Percentiles rank a stretch among this genome's conserved stretches.
These are phyloP conservation scores for Alligator sinensis DNA, from an alignment of 2,113 vertebrate species.

Conservation along the genomic window DNA sequence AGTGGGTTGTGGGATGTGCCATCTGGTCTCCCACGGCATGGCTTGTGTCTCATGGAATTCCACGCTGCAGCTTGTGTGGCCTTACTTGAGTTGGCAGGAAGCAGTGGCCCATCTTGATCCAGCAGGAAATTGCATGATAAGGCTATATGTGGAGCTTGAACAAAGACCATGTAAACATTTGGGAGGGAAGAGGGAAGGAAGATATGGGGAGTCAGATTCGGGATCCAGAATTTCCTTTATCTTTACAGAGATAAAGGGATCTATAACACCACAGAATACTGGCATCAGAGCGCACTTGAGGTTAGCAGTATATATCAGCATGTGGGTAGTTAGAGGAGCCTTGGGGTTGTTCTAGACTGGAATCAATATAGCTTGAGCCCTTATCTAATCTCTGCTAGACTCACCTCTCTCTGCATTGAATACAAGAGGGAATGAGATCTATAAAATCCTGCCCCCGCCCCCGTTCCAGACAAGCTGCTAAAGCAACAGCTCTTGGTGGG, in stretches of 20 bases:
- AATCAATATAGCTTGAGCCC: neutral
- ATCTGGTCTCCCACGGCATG: too few species aligned
- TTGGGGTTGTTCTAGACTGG: neutral
- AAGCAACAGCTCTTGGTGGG: neutral
- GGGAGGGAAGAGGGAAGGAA: neutral
- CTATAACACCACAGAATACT: too few species aligned
- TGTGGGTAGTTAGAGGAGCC: neutral
- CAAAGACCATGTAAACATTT: neutral
- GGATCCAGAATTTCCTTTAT: too few species aligned
- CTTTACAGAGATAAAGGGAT: neutral
- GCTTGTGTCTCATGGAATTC: too few species aligned
- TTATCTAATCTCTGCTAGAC: neutral
- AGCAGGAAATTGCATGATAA: neutral
- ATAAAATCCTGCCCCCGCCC: neutral
- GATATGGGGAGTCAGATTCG: rapidly evolving
- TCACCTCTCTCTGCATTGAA: neutral
- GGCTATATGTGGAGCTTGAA: neutral
- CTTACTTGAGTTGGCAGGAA: neutral
- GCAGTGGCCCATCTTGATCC: neutral
- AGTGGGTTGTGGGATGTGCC: neutral
- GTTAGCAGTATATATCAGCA: neutral
- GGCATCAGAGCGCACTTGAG: neutral
- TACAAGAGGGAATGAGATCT: neutral
- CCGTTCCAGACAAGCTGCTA: neutral
- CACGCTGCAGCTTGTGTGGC: too few species aligned